These are phyloP conservation scores for Molanna angustata DNA, from an alignment of 2,888 invertebrate species.

Conservation along the genomic window DNA sequence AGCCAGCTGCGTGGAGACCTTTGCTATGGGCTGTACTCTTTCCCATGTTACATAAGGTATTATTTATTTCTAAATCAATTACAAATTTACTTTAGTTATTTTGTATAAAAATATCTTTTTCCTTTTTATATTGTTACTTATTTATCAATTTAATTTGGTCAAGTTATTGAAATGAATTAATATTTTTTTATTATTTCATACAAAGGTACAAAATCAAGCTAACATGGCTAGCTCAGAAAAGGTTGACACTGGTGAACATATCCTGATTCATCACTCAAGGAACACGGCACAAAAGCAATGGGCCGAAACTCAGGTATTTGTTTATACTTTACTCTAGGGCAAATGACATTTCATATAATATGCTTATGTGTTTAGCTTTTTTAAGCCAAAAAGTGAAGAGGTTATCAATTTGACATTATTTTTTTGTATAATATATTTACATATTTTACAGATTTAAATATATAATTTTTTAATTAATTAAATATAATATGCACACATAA, in stretches of 20 bases:
- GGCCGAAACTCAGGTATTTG: conserved; percentile 94
- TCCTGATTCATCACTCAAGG: conserved; percentile 95
- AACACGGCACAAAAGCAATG: conserved; percentile 99
- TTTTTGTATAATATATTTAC: too few relatives aligned
- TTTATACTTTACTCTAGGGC: too few relatives aligned
- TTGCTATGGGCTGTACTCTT: conserved; percentile 95
- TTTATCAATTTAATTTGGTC: too few relatives aligned
- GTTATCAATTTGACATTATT: too few relatives aligned
- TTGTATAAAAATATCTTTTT: background rate
- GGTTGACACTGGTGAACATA: conserved; percentile 89
- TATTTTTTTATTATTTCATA: conserved; percentile 7
- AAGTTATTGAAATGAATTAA: background rate
- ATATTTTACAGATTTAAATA: too few relatives aligned
- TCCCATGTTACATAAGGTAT: conserved; percentile 89
- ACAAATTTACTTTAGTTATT: too few relatives aligned
- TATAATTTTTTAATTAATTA: background rate
- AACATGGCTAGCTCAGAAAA: conserved; percentile 72
- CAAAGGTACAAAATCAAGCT: conserved; percentile 70
- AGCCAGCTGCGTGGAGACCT: conserved; percentile 89
- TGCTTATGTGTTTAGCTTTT: too few relatives aligned
- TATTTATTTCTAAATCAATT: background rate
- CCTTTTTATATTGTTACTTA: too few relatives aligned
- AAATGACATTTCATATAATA: too few relatives aligned
- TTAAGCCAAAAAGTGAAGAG: too few relatives aligned
- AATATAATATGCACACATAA: too few relatives aligned